These are phyloP conservation scores for Serranus cabrilla DNA, from an alignment of 2,797 vertebrate genomes.

Conservation along the genomic window DNA sequence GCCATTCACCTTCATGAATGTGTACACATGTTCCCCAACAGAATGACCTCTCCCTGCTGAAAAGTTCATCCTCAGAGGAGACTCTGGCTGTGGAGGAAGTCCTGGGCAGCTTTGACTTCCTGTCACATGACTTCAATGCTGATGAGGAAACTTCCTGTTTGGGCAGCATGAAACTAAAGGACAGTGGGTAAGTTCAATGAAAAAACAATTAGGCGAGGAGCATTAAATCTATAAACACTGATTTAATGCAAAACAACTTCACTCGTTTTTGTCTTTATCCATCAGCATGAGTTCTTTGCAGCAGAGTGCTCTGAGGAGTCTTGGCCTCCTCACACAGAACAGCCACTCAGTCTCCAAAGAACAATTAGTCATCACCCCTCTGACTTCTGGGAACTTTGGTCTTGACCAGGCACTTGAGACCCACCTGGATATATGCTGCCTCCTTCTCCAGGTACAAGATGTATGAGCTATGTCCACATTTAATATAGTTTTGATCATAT, in stretches of 20 bases:
- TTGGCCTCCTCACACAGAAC: slow-evolving; percentile 70
- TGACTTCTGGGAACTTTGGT: slow-evolving; percentile 88
- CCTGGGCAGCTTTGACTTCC: slow-evolving; percentile 94
- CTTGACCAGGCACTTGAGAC: slow-evolving; percentile 88
- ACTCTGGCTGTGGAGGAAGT: slow-evolving; percentile 93
- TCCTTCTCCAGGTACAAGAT: slow-evolving; percentile 81
- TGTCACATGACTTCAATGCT: slow-evolving; percentile 88
- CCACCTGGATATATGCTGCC: slow-evolving; percentile 91
- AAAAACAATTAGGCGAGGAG: no score
- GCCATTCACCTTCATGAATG: background rate
- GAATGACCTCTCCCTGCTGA: slow-evolving; percentile 81
- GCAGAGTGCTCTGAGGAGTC: slow-evolving; percentile 74
- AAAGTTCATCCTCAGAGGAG: slow-evolving; percentile 85
- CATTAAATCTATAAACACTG: background rate
- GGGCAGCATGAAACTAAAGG: slow-evolving; percentile 86
- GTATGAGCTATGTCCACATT: background rate
- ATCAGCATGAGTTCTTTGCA: slow-evolving; percentile 80
- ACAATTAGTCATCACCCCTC: slow-evolving; percentile 63
- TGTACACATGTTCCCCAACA: slow-evolving; percentile 26
- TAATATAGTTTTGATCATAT: background rate
- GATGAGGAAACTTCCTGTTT: slow-evolving; percentile 87
- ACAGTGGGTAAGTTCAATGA: slow-evolving; percentile 83
- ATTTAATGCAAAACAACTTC: background rate
- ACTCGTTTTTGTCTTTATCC: background rate
- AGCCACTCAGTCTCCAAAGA: slow-evolving; percentile 61